Evolutionary conservation across 2,888 invertebrate species (phyloP), one percentile per base, ranked within the genome.

Genomic region (Diachrysia chrysitis): DNA sequence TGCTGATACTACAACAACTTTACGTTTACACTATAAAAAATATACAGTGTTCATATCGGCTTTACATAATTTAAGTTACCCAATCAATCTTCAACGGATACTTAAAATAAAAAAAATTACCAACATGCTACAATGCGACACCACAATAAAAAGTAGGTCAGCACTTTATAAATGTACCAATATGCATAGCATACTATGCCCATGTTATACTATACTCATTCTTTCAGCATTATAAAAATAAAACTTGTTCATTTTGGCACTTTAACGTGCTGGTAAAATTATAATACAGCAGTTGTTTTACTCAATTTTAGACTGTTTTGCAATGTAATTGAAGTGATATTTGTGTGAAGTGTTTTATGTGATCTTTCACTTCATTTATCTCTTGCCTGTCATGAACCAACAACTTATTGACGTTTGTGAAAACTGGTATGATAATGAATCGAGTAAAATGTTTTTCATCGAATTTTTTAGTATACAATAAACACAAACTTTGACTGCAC

Each of bases 161-260:
- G 17, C 57, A 56, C 29, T 65, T 59, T 17, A 73, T 58, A 66
- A 64, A 64, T 55, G 63, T 69, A 63, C 35, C 7, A 14, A n/a
- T n/a, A n/a, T n/a, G 23, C 23, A 25, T 54, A n/a, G 23, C 17
- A 21, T 53, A 53, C 25, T 32, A 71, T 58, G 66, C 68, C 74
- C 69, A 76, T 78, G 66, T 69, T 73, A 69, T 51, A 35, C 65
- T 46, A 70, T 56, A 60, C 60, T 73, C 71, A 78, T 69, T 73
- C 66, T 79, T 75, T 65, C 66, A 64, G 63, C 55, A 46, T 57
- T 42, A 70, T 81, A 81, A 76, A 86, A 85, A 85, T 83, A 83
- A 58, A 62, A 54, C 63, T 53, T 78, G 83, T 83, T 83, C 83
- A 81, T 83, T 85, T 85, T 82, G 80, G 83, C 77, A 79, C 74